A percentile compares a stretch with the other conserved stretches of the same genome.
Evolutionary conservation across 1,140 invertebrate genomes (phyloP).

Genomic region (Dryas iulia): DNA sequence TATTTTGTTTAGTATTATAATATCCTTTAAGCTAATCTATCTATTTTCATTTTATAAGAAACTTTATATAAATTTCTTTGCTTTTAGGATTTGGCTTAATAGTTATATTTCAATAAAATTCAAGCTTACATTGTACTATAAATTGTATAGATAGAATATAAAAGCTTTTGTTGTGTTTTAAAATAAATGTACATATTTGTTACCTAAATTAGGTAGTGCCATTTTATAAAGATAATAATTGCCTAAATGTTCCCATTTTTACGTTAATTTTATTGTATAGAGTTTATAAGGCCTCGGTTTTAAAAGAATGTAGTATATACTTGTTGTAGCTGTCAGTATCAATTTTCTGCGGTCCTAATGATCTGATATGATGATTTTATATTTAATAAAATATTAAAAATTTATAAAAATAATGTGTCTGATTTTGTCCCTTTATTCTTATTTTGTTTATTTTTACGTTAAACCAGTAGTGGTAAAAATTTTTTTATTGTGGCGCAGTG

Average conservation of each 20-base stretch:
- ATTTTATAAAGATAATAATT: slow-evolving; percentile 56
- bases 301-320: slow-evolving; percentile 42
- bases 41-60: neutral
- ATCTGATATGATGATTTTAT: slow-evolving; percentile 67
- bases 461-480: too few species aligned
- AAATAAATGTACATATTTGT: slow-evolving; percentile 59
- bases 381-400: slow-evolving; percentile 70
- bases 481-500: too few species aligned
- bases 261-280: slow-evolving; percentile 71
- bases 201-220: slow-evolving; percentile 53
- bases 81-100: neutral
- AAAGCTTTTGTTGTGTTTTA: slow-evolving; percentile 59
- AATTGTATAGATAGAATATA: slow-evolving; percentile 34
- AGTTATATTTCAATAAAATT: slow-evolving; percentile 12
- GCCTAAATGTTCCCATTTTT: slow-evolving; percentile 52
- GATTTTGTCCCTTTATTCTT: neutral
- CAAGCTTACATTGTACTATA: slow-evolving; percentile 22
- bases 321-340: slow-evolving; percentile 58
- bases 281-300: slow-evolving; percentile 54
- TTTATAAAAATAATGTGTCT: slow-evolving; percentile 46
- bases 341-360: slow-evolving; percentile 56
- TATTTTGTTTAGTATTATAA: too few species aligned
- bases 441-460: neutral
- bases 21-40: too few species aligned
- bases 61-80: neutral